These are phyloP conservation scores for Pithys albifrons DNA, from an alignment of 2,113 vertebrate genomes.

Conservation along the genomic window DNA sequence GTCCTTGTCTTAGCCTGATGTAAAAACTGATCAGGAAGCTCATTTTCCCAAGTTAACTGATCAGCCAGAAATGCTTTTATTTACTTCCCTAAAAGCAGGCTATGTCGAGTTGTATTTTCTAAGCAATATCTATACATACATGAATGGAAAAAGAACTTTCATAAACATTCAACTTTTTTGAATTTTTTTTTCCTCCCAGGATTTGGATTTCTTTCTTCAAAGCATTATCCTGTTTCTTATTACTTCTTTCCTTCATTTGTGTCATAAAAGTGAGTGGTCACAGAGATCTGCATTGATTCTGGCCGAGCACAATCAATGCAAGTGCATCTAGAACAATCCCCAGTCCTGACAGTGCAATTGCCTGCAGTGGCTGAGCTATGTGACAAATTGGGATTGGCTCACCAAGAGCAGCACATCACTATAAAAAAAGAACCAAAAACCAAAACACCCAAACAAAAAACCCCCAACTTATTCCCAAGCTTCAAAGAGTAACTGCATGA, in stretches of 20 bases:
- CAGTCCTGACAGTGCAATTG: not conserved
- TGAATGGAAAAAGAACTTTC: not conserved
- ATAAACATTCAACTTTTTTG: not conserved
- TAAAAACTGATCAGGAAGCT: not conserved
- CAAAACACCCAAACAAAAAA: not conserved
- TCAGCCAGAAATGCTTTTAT: not conserved
- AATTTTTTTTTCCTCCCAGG: not conserved
- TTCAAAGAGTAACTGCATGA: not conserved
- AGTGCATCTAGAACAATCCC: not conserved
- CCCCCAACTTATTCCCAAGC: accelerated
- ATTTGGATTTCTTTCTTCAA: not conserved
- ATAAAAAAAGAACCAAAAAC: not conserved
- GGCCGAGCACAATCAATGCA: not conserved
- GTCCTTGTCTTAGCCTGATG: not conserved
- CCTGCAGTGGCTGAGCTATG: not conserved
- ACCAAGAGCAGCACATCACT: not conserved
- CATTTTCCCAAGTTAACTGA: not conserved
- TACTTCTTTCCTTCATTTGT: not conserved
- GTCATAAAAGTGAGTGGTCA: accelerated
- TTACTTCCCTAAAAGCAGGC: not conserved
- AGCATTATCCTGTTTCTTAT: not conserved
- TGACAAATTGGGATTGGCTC: not conserved
- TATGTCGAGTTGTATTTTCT: not conserved
- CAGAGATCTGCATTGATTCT: not conserved
- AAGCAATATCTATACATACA: not conserved